Base-by-base conservation (phyloP, 2,113 vertebrate genomes). In the Chionodraco myersi region DNA sequence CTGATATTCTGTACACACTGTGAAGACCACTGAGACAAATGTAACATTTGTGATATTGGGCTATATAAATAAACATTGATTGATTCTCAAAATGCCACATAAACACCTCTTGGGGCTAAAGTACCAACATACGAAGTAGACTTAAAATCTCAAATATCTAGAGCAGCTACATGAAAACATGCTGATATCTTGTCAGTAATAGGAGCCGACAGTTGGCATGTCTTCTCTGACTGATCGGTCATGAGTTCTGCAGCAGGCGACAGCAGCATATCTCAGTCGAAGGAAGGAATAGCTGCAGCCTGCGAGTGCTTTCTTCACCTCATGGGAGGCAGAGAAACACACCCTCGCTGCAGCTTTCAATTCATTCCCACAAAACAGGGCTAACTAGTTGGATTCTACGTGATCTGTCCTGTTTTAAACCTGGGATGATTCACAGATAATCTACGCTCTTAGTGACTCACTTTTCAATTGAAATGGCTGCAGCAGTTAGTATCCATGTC, bases 341-440 rank as follows among this genome's bases (percentile, higher is more conserved):
- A n/a, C 77, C 60, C 34, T 66, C 0, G 1, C 53, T 56, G 58
- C 36, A 65, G 41, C 15, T 79, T 73, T 83, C 78, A 73, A 77
- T 34, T 0, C 4, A 1, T 23, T 71, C 82, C 82, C 58, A 21
- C 62, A 82, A 23, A 91, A 86, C 84, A 86, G 75, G 79, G 21
- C 34, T 1, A 69, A 90, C 89, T 3, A 14, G 85, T 83, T 73
- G 13, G 0, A 52, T 44, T 36, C 6, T 57, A 66, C 80, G 53
- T 57, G 80, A 79, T 66, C 4, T 2, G 61, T 70, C 73, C 44
- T 66, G 81, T 10, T 73, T 79, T 59, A 14, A 65, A 67, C 64
- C 51, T 34, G 15, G 21, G 4, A 54, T 75, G 60, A 79, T 57
- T 41, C 1, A 0, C 44, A 36, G 66, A 15, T 66, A 47, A 47